Percentiles rank a stretch among this genome's conserved stretches.
These are phyloP conservation scores for Drosophila prostipennis DNA, from an alignment of 2,888 invertebrate genomes.

Conservation along the genomic window DNA sequence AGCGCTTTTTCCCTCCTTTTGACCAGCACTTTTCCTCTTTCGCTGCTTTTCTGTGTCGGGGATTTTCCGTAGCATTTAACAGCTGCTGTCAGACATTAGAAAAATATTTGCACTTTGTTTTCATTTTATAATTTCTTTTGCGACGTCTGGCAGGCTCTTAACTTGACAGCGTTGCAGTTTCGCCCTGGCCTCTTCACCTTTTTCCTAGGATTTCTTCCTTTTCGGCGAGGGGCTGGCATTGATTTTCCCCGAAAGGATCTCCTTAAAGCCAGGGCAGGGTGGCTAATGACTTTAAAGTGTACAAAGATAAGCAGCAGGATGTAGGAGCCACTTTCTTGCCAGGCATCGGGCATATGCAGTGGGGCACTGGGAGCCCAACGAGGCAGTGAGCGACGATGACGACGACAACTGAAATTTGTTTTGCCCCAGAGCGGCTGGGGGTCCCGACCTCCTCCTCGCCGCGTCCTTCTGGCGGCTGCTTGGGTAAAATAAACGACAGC, in stretches of 20 bases:
- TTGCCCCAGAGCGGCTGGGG: slow-evolving; percentile 41
- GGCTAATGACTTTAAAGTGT: slow-evolving; percentile 78
- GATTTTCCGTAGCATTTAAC: slow-evolving; percentile 35
- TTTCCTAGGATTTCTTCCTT: slow-evolving; percentile 29
- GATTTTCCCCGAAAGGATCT: slow-evolving; percentile 38
- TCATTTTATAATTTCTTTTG: slow-evolving; percentile 50
- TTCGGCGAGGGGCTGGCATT: slow-evolving; percentile 46
- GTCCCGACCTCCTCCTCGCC: slow-evolving; percentile 11
- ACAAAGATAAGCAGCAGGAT: slow-evolving; percentile 69
- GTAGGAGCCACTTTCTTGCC: slow-evolving; percentile 36
- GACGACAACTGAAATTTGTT: slow-evolving; percentile 73
- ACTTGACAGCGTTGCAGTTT: slow-evolving; percentile 47
- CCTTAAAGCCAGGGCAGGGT: slow-evolving; percentile 30
- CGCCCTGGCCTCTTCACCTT: slow-evolving; percentile 5
- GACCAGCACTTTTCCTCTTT: slow-evolving; percentile 22
- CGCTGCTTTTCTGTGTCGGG: slow-evolving; percentile 15
- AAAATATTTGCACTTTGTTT: slow-evolving; percentile 69
- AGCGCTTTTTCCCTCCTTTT: slow-evolving; percentile 1
- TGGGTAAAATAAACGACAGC: slow-evolving; percentile 79
- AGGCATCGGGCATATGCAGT: slow-evolving; percentile 60
- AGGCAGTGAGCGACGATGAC: slow-evolving; percentile 49
- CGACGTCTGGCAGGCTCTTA: slow-evolving; percentile 45
- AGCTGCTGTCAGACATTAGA: slow-evolving; percentile 70
- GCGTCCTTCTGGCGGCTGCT: slow-evolving; percentile 40
- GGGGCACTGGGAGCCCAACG: slow-evolving; percentile 19